Evolutionary conservation across 2,113 vertebrate genomes (phyloP), one percentile per base, ranked within the genome.

Genomic region (Bufo bufo): DNA sequence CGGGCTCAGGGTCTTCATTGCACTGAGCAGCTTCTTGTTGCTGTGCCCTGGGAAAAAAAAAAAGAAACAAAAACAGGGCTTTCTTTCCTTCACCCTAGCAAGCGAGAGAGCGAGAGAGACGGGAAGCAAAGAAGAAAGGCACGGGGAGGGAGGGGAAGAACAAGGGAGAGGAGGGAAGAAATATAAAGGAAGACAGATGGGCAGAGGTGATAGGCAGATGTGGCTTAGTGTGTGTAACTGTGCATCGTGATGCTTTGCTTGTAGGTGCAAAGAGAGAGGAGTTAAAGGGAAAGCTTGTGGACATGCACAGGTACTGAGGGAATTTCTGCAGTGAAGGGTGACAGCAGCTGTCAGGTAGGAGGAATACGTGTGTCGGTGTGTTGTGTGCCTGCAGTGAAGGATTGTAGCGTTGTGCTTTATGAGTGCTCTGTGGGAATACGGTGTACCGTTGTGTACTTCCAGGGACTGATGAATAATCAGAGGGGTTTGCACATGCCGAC

Each of bases 121-220:
- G 72, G 75, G 47, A 49, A 66, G 49, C 80, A 50, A 74, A 69
- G 52, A 83, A 88, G 80, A 77, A 88, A 83, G 79, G 72, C 47
- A 56, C 61, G 74, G 69, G 54, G 79, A 50, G 56, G 72, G 80
- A 65, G 54, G 86, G 58, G 58, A 50, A 77, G 78, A 54, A 79
- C 50, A 63, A 86, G 85, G 61, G 61, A 88, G 81, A 88, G 87
- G 81, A 88, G 87, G 87, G 81, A 83, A 84, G 79, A 84, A 43
- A 84, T 54, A 52, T 10, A 75, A 66, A 81, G 87, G 47, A 77
- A 84, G 87, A 84, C 87, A 66, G 87, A 88, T 88, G 80, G 87
- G 87, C 69, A 88, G 86, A 88, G 86, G 50, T 87, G 86, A 87
- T 87, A 87, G 86, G 86, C 86, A 83, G 87, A 77, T 82, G 59